Evolutionary conservation across 2,113 vertebrate species (phyloP).

Genomic region (Tetrax tetrax): DNA sequence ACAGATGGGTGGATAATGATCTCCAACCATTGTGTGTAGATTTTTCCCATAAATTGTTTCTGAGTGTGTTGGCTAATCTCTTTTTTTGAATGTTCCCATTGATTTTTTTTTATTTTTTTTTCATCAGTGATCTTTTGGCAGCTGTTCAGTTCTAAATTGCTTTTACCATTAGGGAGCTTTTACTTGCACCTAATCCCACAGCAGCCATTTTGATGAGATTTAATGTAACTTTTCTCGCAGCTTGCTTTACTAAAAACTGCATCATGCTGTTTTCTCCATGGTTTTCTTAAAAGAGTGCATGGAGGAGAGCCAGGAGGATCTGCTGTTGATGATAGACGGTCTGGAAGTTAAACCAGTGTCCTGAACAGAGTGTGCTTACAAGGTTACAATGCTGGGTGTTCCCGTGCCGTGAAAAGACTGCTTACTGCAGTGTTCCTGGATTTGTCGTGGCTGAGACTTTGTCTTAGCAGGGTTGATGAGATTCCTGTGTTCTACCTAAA

Average conservation of each 20-base stretch:
- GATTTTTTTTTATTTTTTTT: slow-evolving; percentile 26
- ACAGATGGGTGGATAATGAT: slow-evolving; percentile 22
- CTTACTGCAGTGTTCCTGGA: not conserved
- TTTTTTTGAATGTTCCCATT: slow-evolving; percentile 60
- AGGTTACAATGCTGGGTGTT: not conserved
- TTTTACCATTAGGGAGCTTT: slow-evolving; percentile 65
- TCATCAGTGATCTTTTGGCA: slow-evolving; percentile 57
- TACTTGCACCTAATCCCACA: slow-evolving; percentile 46
- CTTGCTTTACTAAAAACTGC: slow-evolving; percentile 6
- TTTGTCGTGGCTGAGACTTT: not conserved
- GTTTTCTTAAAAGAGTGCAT: not conserved
- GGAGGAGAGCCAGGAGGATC: slow-evolving; percentile 10
- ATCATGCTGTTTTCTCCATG: not conserved
- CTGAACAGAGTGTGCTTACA: not conserved
- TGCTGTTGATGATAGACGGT: not conserved
- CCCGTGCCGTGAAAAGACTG: not conserved
- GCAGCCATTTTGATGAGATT: slow-evolving; percentile 60
- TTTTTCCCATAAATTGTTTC: slow-evolving; percentile 63
- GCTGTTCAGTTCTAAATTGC: slow-evolving; percentile 60
- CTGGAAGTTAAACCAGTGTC: slow-evolving; percentile 2
- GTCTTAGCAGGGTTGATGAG: not conserved
- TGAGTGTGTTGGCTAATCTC: slow-evolving; percentile 43
- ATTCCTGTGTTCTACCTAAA: not conserved
- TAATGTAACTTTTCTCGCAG: not conserved
- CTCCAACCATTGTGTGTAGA: slow-evolving; percentile 41